Conservation (phyloP, 2,888 invertebrate species). For the Sipha maydis region DNA sequence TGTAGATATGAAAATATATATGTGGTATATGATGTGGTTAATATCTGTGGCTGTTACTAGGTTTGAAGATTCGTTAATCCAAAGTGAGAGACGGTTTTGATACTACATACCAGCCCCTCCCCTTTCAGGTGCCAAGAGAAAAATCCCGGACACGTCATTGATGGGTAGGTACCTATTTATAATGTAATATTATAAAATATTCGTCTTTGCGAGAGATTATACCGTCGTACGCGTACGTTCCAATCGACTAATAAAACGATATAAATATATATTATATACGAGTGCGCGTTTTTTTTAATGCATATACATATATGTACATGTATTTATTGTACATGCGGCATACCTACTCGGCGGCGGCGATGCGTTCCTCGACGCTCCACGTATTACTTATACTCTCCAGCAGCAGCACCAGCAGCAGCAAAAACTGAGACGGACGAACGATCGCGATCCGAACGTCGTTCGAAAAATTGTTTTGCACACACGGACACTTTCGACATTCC, state of each 20-base stretch:
- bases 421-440: not conserved
- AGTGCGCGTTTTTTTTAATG: not conserved
- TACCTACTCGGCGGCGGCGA: not conserved
- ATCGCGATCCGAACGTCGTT: constrained; percentile 33
- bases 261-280: not conserved
- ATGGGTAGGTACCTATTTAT: not conserved
- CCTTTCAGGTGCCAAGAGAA: no score
- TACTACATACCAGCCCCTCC: no score
- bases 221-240: not conserved
- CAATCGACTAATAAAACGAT: not conserved
- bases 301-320: not conserved
- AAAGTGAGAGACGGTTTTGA: no score
- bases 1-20: no score
- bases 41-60: no score
- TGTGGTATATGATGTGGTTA: no score
- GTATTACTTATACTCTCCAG: not conserved
- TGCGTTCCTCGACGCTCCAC: not conserved
- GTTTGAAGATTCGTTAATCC: no score
- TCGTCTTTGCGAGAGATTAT: not conserved
- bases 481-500: constrained; percentile 38
- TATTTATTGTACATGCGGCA: not conserved
- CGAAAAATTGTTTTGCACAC: constrained; percentile 8
- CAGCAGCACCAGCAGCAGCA: not conserved
- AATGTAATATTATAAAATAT: not conserved
- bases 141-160: no score